Percentiles rank a stretch among this genome's conserved stretches.
Conservation (phyloP, 2,113 vertebrate species). For the Rana temporaria region DNA sequence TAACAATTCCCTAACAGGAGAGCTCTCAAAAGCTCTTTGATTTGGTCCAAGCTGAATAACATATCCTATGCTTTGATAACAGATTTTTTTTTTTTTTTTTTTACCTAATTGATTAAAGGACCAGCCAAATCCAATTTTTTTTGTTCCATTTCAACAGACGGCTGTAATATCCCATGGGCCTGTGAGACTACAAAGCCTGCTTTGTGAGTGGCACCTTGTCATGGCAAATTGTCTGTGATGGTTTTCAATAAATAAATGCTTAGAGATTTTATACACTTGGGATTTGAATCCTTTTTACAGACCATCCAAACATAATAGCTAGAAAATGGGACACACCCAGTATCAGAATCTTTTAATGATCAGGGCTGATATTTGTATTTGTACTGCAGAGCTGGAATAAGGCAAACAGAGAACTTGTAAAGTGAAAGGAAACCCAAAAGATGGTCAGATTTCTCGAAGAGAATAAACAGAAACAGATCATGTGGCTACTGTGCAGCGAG, state of each 20-base stretch:
- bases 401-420: not conserved
- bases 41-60: constrained; percentile 45
- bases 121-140: constrained; percentile 51
- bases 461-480: too few relatives aligned
- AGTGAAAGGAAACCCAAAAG: not conserved
- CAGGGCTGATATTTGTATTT: constrained; percentile 17
- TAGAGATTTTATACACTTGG: constrained; percentile 49
- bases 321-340: constrained; percentile 39
- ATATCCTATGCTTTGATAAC: constrained; percentile 52
- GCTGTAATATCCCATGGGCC: constrained; percentile 49
- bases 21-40: constrained; percentile 48
- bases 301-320: constrained; percentile 48
- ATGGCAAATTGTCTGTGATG: constrained; percentile 55
- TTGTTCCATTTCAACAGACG: constrained; percentile 55
- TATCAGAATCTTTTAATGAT: constrained; percentile 19
- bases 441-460: too few relatives aligned
- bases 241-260: constrained; percentile 58
- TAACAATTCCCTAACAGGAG: constrained; percentile 46
- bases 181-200: constrained; percentile 44
- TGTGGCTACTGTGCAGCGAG: too few relatives aligned
- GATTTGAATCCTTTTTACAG: constrained; percentile 48
- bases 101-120: constrained; percentile 56
- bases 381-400: not conserved
- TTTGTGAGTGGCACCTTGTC: constrained; percentile 54
- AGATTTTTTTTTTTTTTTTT: constrained; percentile 45